Conservation (phyloP, 2,888 invertebrate genomes). For the Napeogenes sylphis region DNA sequence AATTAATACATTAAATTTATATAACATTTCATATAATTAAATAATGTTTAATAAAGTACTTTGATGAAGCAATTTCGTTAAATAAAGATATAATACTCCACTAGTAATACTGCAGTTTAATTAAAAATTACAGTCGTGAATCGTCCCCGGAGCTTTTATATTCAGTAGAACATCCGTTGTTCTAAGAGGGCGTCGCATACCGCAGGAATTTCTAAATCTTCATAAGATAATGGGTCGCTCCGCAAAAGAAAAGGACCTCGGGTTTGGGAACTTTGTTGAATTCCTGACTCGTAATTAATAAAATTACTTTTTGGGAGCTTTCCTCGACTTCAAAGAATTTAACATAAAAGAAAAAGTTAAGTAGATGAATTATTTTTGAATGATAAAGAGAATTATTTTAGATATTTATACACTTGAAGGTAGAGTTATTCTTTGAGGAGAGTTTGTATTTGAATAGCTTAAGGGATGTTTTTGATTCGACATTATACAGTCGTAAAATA, state of each 20-base stretch:
- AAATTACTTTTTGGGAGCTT: slow-evolving; percentile 78
- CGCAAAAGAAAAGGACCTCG: slow-evolving; percentile 73
- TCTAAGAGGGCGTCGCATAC: slow-evolving; percentile 45
- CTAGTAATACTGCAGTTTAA: slow-evolving; percentile 11
- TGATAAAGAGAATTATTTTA: slow-evolving; percentile 72
- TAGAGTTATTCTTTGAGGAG: slow-evolving; percentile 42
- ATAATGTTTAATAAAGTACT: background rate
- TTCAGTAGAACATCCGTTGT: slow-evolving; percentile 33
- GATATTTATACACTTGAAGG: slow-evolving; percentile 65
- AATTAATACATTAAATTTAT: background rate
- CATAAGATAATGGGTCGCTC: slow-evolving; percentile 77
- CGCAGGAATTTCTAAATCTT: slow-evolving; percentile 76
- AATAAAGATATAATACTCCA: background rate
- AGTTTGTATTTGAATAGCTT: slow-evolving; percentile 21
- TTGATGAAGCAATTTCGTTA: background rate
- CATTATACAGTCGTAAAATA: background rate
- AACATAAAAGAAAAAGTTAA: slow-evolving; percentile 76
- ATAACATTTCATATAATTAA: too few relatives aligned
- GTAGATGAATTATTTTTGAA: slow-evolving; percentile 76
- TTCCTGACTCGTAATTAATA: slow-evolving; percentile 78
- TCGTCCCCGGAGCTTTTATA: slow-evolving; percentile 26
- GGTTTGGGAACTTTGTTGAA: slow-evolving; percentile 74
- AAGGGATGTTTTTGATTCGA: slow-evolving; percentile 5
- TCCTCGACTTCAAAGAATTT: slow-evolving; percentile 77
- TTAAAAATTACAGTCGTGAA: slow-evolving; percentile 29